These are phyloP conservation scores for Gopherus flavomarginatus DNA, from an alignment of 2,113 vertebrate genomes.

Conservation along the genomic window DNA sequence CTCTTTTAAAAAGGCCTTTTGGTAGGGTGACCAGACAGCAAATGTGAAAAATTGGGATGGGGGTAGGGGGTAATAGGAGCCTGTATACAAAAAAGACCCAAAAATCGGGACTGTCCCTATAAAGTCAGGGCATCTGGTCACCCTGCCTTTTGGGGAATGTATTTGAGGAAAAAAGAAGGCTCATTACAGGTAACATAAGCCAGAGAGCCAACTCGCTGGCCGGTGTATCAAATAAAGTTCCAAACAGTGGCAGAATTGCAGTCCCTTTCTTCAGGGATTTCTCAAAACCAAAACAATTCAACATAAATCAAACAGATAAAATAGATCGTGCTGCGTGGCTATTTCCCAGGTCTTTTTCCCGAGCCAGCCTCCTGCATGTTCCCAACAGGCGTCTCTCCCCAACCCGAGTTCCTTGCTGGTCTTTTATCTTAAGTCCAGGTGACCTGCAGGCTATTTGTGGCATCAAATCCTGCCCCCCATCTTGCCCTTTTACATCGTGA, in stretches of 20 bases:
- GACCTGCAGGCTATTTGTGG: background rate
- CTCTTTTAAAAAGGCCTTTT: background rate
- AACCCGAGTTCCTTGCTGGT: background rate
- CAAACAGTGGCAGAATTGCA: background rate
- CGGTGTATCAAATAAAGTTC: slow-evolving; percentile 21
- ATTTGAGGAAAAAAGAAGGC: background rate
- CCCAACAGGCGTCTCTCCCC: background rate
- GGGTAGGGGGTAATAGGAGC: too few relatives aligned
- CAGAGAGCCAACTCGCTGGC: background rate
- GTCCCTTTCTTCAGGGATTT: slow-evolving; percentile 17
- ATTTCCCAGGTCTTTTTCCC: background rate
- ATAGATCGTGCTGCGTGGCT: background rate
- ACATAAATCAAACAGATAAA: background rate
- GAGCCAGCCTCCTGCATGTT: background rate
- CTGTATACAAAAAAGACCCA: too few relatives aligned
- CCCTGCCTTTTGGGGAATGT: background rate
- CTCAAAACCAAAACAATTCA: background rate
- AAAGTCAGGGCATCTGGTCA: too few relatives aligned
- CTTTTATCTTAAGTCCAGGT: background rate
- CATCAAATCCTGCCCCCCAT: background rate
- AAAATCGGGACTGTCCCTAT: too few relatives aligned
- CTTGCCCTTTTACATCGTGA: background rate
- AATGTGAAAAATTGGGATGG: too few relatives aligned
- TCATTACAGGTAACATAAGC: background rate
- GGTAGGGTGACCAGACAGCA: background rate